A percentile compares a stretch with the other conserved stretches of the same genome.
Evolutionary conservation across 2,113 vertebrate species (phyloP).

Genomic region (Nothoprocta pentlandii): DNA sequence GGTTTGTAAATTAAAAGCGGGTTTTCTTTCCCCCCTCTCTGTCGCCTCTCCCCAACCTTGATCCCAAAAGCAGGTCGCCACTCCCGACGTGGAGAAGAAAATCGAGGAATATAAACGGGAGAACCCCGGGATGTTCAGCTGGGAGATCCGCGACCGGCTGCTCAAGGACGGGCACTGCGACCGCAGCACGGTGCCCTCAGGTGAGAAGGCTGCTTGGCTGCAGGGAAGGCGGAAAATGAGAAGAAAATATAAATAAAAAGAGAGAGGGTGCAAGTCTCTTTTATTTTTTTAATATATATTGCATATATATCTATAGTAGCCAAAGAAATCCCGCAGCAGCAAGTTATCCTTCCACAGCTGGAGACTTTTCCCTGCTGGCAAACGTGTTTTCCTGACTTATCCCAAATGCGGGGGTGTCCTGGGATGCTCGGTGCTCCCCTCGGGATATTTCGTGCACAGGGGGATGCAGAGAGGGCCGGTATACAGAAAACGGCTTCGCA

Average conservation of each 20-base stretch:
- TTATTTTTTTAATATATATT: too few relatives aligned
- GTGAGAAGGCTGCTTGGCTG: slow-evolving; percentile 85
- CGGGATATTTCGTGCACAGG: too few relatives aligned
- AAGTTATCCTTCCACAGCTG: too few relatives aligned
- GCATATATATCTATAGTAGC: too few relatives aligned
- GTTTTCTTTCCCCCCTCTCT: background rate
- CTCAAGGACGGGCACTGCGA: slow-evolving; percentile 98
- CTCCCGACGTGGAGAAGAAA: slow-evolving; percentile 97
- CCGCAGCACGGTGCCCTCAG: slow-evolving; percentile 98
- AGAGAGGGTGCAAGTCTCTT: too few relatives aligned
- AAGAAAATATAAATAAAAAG: too few relatives aligned
- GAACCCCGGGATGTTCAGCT: slow-evolving; percentile 98
- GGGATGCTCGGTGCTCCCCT: too few relatives aligned
- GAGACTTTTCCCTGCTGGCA: too few relatives aligned
- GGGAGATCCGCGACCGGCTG: slow-evolving; percentile 97
- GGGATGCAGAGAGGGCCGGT: fast-evolving
- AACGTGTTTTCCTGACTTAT: too few relatives aligned
- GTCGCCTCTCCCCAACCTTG: background rate
- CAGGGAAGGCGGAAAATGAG: too few relatives aligned
- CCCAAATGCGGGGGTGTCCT: too few relatives aligned
- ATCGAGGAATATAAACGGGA: slow-evolving; percentile 99
- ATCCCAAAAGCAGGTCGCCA: slow-evolving; percentile 96
- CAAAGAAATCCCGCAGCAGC: too few relatives aligned
- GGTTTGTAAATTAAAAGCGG: slow-evolving; percentile 76
- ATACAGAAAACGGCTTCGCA: fast-evolving